These are phyloP conservation scores for Diuraphis noxia DNA, from an alignment of 1,140 invertebrate genomes.

Conservation along the genomic window DNA sequence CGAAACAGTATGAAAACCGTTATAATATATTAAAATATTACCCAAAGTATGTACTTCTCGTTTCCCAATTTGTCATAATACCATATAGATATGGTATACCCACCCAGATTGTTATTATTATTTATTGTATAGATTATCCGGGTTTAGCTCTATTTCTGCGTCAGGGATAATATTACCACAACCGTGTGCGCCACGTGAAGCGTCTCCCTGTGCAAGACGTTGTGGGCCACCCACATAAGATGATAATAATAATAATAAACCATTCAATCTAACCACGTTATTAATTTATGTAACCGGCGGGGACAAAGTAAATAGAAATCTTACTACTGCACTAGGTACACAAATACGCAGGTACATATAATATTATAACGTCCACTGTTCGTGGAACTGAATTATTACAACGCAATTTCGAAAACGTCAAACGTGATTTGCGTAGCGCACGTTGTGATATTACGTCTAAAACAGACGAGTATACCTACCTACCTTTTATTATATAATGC, in stretches of 20 bases:
- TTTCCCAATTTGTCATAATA: not conserved
- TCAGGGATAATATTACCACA: not conserved
- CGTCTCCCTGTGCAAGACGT: not conserved
- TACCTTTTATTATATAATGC: not conserved
- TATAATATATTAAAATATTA: not conserved
- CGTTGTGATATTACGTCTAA: not conserved
- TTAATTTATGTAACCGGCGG: not conserved
- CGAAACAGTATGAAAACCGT: not conserved
- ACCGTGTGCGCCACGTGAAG: not conserved
- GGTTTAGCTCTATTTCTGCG: not conserved
- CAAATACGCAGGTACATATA: not conserved
- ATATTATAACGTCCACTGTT: not conserved
- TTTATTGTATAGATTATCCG: too few species aligned
- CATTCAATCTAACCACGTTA: not conserved
- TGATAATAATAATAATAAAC: not conserved
- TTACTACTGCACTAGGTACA: not conserved
- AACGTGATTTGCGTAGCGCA: not conserved
- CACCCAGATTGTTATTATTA: not conserved
- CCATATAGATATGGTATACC: too few species aligned
- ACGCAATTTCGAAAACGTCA: not conserved
- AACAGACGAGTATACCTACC: not conserved
- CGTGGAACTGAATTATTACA: not conserved
- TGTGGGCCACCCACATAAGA: not conserved
- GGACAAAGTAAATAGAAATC: not conserved
- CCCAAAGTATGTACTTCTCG: too few species aligned